Evolutionary conservation across 2,888 invertebrate species (phyloP).

Genomic region (Epiperipatus broadwayi): DNA sequence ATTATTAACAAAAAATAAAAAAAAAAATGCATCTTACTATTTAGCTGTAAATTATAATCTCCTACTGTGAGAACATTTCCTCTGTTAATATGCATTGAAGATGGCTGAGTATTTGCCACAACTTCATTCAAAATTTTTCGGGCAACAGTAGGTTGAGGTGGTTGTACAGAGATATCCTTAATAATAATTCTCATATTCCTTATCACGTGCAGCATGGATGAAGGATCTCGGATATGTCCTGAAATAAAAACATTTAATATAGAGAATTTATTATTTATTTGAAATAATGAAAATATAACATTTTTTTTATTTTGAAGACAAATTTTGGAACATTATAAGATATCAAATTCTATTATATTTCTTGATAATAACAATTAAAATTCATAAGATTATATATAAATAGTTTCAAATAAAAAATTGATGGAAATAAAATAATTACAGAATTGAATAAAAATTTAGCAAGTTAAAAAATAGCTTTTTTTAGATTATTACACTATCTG

Average conservation of each 20-base stretch:
- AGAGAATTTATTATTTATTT: conserved; percentile 11
- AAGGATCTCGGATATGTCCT: conserved; percentile 69
- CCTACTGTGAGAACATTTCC: conserved; percentile 21
- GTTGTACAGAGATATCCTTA: conserved; percentile 58
- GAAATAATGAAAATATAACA: background rate
- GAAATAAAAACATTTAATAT: conserved; percentile 18
- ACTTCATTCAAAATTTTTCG: conserved; percentile 67
- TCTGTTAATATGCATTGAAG: conserved; percentile 20
- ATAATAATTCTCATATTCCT: conserved; percentile 57
- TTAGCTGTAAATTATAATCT: conserved; percentile 26
- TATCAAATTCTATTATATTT: background rate
- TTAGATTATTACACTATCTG: no score
- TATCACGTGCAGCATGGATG: conserved; percentile 48
- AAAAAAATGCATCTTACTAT: no score
- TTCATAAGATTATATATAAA: no score
- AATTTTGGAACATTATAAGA: background rate
- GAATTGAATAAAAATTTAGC: no score
- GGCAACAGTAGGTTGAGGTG: conserved; percentile 59
- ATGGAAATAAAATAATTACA: no score
- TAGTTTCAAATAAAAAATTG: no score
- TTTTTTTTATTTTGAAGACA: conserved; percentile 8
- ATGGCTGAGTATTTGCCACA: conserved; percentile 39
- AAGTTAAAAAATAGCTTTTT: no score
- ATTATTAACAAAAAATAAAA: no score
- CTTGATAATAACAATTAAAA: conserved; percentile 13